A percentile compares a stretch with the other conserved stretches of the same genome.
These are phyloP conservation scores for Lampris megalopsis DNA, from an alignment of 2,113 vertebrate genomes.

Conservation along the genomic window DNA sequence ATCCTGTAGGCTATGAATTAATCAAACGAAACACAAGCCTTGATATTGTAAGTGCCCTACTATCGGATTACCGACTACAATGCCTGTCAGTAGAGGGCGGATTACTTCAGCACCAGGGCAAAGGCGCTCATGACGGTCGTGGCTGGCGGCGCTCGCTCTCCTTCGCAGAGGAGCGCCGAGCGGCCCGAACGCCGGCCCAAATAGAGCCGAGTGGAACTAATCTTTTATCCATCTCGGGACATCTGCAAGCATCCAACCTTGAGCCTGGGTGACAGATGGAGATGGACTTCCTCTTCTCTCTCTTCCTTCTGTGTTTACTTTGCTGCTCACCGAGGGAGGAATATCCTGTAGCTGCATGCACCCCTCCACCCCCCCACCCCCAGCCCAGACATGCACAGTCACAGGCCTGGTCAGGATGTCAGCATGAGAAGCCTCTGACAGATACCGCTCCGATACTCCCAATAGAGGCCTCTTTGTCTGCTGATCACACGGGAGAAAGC, in stretches of 20 bases:
- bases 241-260: constrained; percentile 63
- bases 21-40: constrained; percentile 80
- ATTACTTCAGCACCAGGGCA: constrained; percentile 69
- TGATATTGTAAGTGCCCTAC: constrained; percentile 82
- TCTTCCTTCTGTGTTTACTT: constrained; percentile 73
- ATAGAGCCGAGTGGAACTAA: constrained; percentile 52
- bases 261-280: constrained; percentile 46
- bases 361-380: constrained; percentile 41
- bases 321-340: constrained; percentile 63
- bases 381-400: constrained; percentile 42
- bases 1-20: constrained; percentile 83
- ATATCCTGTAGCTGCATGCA: constrained; percentile 70
- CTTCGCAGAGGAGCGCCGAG: constrained; percentile 30
- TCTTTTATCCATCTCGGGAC: constrained; percentile 63
- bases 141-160: constrained; percentile 48
- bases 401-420: constrained; percentile 62
- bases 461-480: constrained; percentile 64
- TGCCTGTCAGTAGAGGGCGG: constrained; percentile 63
- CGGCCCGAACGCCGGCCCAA: constrained; percentile 11
- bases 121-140: constrained; percentile 67
- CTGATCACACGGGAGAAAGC: constrained; percentile 52
- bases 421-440: constrained; percentile 62
- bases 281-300: constrained; percentile 65
- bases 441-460: constrained; percentile 63
- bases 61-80: constrained; percentile 69